phyloP scores from a whole-genome alignment of 2,113 vertebrate species.

The Conger conger region DNA sequence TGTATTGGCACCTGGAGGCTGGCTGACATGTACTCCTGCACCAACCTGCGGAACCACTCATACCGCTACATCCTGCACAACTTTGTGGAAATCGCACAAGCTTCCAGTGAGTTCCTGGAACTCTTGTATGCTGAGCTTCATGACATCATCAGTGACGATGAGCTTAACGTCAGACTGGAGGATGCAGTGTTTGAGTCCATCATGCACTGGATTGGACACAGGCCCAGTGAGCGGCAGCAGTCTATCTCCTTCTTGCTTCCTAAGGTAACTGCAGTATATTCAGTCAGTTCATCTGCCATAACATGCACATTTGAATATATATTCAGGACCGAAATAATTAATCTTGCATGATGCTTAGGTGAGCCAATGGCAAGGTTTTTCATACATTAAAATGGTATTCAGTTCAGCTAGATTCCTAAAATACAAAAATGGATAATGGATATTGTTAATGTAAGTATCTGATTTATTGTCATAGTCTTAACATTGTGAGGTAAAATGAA shows the following conservation, averaged over 20 bases:
- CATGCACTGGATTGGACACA: conserved; percentile 68
- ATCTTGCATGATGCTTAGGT: no score
- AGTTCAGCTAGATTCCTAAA: no score
- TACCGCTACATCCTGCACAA: conserved; percentile 67
- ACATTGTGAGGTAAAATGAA: no score
- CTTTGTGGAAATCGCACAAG: conserved; percentile 68
- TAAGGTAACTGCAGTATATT: conserved; percentile 35
- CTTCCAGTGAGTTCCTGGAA: conserved; percentile 65
- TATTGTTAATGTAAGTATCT: no score
- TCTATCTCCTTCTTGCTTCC: conserved; percentile 66
- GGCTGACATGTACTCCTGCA: conserved; percentile 63
- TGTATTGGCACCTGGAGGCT: conserved; percentile 72
- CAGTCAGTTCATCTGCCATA: background rate
- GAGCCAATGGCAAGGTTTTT: no score
- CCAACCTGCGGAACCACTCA: conserved; percentile 63
- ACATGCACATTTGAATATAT: no score
- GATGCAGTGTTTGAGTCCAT: conserved; percentile 67
- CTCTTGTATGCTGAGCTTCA: conserved; percentile 61
- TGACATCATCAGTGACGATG: conserved; percentile 69
- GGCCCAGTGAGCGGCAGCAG: conserved; percentile 72
- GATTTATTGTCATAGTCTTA: no score
- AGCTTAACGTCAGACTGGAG: conserved; percentile 71
- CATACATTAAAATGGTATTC: no score
- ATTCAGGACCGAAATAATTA: no score
- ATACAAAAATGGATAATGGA: no score